Conservation (phyloP, 1,140 invertebrate species). For the Aphidius ervi region DNA sequence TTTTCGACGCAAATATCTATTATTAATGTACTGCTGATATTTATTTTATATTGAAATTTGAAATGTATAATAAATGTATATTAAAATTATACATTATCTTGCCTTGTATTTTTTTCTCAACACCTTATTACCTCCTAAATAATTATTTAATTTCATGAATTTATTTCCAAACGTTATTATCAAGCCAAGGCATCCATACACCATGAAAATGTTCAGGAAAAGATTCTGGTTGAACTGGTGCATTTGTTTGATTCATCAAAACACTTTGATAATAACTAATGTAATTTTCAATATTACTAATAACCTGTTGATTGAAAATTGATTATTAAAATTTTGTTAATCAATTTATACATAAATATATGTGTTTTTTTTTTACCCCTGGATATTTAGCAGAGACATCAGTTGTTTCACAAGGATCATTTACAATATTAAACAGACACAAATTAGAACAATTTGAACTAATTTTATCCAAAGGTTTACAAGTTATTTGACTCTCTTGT, state of each 20-base stretch:
- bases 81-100: no score
- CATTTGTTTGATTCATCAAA: slow-evolving; percentile 36
- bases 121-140: no score
- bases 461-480: slow-evolving; percentile 14
- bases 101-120: no score
- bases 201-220: slow-evolving; percentile 42
- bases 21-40: no score
- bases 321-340: slow-evolving; percentile 1
- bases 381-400: slow-evolving; percentile 36
- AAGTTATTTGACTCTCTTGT: slow-evolving; percentile 28
- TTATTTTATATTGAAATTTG: no score
- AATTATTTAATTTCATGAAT: no score
- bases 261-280: slow-evolving; percentile 34
- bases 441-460: slow-evolving; percentile 27
- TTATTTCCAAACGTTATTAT: no score
- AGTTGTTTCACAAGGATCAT: slow-evolving; percentile 43
- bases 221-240: slow-evolving; percentile 36
- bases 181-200: slow-evolving; percentile 51
- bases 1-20: no score
- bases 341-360: neutral
- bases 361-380: slow-evolving; percentile 28
- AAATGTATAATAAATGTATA: no score
- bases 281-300: slow-evolving; percentile 30
- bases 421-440: slow-evolving; percentile 43
- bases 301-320: slow-evolving; percentile 29